phyloP scores from a whole-genome alignment of 2,113 vertebrate genomes.

The Elaphurus davidianus region DNA sequence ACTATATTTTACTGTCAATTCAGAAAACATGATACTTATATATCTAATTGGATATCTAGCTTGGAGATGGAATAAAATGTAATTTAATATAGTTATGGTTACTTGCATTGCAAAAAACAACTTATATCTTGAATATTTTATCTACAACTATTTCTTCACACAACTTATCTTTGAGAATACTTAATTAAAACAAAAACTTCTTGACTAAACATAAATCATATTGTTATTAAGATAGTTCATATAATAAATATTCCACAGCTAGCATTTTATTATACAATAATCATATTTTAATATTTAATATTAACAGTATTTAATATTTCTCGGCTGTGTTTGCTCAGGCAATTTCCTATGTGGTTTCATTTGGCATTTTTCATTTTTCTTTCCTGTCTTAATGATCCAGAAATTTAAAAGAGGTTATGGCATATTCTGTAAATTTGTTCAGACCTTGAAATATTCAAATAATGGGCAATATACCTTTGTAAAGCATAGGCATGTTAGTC shows the following conservation, averaged over 20 bases:
- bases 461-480: constrained; percentile 56
- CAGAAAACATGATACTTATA: background rate
- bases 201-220: background rate
- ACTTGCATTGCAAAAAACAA: background rate
- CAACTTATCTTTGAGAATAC: background rate
- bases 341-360: constrained; percentile 11
- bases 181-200: background rate
- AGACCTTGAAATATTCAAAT: constrained; percentile 54
- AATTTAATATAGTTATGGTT: background rate
- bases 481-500: constrained; percentile 41
- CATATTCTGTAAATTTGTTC: constrained; percentile 39
- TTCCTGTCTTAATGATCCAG: constrained; percentile 3
- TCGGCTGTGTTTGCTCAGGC: background rate
- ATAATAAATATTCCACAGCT: background rate
- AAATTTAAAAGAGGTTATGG: constrained; percentile 51
- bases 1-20: background rate
- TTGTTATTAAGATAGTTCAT: background rate
- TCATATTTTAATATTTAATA: background rate
- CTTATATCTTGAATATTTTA: background rate
- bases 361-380: constrained; percentile 20
- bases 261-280: background rate
- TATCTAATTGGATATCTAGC: background rate
- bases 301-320: constrained; percentile 11
- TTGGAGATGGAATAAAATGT: background rate
- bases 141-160: background rate